Conservation (phyloP, 1,140 invertebrate species). For the Drosophila rufa region DNA sequence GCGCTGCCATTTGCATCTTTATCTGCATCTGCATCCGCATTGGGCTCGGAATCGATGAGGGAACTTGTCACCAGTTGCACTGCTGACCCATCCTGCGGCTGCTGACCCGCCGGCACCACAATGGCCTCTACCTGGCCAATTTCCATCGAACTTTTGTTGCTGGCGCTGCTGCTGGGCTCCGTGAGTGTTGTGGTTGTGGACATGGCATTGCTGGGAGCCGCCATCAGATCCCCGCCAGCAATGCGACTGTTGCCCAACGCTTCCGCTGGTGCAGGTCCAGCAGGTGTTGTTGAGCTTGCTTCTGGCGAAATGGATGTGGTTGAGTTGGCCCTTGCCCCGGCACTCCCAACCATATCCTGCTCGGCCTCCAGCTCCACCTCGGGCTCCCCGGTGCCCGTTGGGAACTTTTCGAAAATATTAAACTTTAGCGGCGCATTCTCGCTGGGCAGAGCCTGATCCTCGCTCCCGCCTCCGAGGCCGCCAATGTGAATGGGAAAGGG, state of each 20-base stretch:
- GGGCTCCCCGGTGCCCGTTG: slow-evolving; percentile 42
- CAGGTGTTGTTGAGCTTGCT: slow-evolving; percentile 14
- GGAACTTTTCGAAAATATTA: slow-evolving; percentile 80
- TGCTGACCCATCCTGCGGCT: slow-evolving; percentile 4
- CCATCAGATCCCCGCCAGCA: slow-evolving; percentile 39
- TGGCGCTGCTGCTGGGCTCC: slow-evolving; percentile 5
- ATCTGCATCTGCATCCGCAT: slow-evolving; percentile 28
- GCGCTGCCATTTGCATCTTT: slow-evolving; percentile 6
- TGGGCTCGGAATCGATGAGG: slow-evolving; percentile 1
- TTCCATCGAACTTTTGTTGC: slow-evolving; percentile 21
- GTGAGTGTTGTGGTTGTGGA: slow-evolving; percentile 44
- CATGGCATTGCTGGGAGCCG: slow-evolving; percentile 44
- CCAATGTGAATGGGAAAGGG: slow-evolving; percentile 4
- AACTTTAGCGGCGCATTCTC: slow-evolving; percentile 82
- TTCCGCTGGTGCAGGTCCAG: slow-evolving; percentile 6
- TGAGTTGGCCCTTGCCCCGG: slow-evolving; percentile 3
- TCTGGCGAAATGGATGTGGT: slow-evolving; percentile 9
- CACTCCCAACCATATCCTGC: not conserved
- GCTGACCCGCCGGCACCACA: slow-evolving; percentile 64
- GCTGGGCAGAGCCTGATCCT: slow-evolving; percentile 70
- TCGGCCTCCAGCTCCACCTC: slow-evolving; percentile 18
- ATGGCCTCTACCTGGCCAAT: slow-evolving; percentile 74
- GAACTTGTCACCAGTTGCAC: slow-evolving; percentile 64
- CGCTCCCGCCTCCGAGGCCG: slow-evolving; percentile 4
- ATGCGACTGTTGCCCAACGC: slow-evolving; percentile 30